Evolutionary conservation across 2,797 vertebrate species (phyloP).

Genomic region (Alcedo atthis): DNA sequence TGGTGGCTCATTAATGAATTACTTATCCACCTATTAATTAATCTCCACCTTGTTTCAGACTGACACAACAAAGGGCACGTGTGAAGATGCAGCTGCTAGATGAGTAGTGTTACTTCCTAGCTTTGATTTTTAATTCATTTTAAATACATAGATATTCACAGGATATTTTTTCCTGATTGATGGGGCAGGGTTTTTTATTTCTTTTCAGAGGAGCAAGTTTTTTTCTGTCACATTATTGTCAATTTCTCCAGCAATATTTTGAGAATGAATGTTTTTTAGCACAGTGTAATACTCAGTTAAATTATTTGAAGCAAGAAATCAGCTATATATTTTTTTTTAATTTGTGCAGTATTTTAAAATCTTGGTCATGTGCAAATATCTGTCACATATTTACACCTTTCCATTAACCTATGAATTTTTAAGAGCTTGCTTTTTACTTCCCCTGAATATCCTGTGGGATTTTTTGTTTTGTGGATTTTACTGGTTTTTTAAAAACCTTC

Average conservation of each 20-base stretch:
- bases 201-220: not conserved
- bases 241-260: not conserved
- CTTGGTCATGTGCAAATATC: not conserved
- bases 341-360: not conserved
- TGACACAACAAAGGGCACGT: not conserved
- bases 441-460: not conserved
- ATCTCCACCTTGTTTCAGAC: not conserved
- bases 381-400: constrained; percentile 2
- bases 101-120: not conserved
- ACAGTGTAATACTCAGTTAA: not conserved
- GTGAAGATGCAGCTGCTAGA: constrained; percentile 21
- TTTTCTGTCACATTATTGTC: not conserved
- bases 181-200: not conserved
- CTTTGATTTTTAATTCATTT: constrained; percentile 11
- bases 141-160: not conserved
- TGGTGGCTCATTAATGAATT: constrained; percentile 1
- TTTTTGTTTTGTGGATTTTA: not conserved
- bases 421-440: constrained; percentile 1
- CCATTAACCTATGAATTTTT: not conserved
- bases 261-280: not conserved
- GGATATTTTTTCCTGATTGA: not conserved
- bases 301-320: not conserved
- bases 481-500: not conserved
- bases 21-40: too few species aligned
- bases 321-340: not conserved